Evolutionary conservation across 2,888 invertebrate genomes (phyloP).

Genomic region (Parascotia fuliginaria): DNA sequence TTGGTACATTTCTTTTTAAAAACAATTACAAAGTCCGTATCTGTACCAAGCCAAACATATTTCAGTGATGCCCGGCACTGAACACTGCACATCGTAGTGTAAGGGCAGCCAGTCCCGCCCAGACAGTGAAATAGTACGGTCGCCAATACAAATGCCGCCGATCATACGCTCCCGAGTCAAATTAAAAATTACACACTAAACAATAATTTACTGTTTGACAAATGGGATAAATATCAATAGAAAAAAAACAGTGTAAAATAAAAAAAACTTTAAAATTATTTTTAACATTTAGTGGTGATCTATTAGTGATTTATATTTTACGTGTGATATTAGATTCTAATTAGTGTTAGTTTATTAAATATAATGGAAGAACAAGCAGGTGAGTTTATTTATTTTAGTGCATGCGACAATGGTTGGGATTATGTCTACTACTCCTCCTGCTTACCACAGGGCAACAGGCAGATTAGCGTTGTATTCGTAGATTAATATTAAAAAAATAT

Average conservation of each 20-base stretch:
- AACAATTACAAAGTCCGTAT: too few relatives aligned
- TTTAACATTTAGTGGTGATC: conserved; percentile 24
- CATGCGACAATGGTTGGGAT: too few relatives aligned
- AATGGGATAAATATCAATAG: conserved; percentile 69
- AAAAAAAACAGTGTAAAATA: conserved; percentile 29
- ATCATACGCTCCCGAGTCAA: conserved; percentile 72
- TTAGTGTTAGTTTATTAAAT: conserved; percentile 49
- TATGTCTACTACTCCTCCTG: too few relatives aligned
- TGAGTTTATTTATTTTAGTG: conserved; percentile 44
- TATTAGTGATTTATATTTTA: conserved; percentile 37
- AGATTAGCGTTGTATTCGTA: too few relatives aligned
- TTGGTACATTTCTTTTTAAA: too few relatives aligned
- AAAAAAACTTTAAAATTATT: conserved; percentile 5
- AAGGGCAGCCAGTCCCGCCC: conserved; percentile 30
- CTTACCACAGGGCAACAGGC: too few relatives aligned
- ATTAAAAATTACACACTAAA: conserved; percentile 60
- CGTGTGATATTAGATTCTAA: conserved; percentile 77
- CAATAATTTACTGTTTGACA: conserved; percentile 41
- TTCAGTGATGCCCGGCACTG: conserved; percentile 3
- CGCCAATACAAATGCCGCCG: conserved; percentile 66
- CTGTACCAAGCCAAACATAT: not conserved
- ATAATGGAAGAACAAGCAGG: conserved; percentile 78
- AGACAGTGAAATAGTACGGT: conserved; percentile 22
- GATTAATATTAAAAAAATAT: too few relatives aligned
- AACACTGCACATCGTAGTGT: conserved; percentile 1